Conservation (phyloP, 2,888 invertebrate genomes). For the Sinodicranocentrus sp. region DNA sequence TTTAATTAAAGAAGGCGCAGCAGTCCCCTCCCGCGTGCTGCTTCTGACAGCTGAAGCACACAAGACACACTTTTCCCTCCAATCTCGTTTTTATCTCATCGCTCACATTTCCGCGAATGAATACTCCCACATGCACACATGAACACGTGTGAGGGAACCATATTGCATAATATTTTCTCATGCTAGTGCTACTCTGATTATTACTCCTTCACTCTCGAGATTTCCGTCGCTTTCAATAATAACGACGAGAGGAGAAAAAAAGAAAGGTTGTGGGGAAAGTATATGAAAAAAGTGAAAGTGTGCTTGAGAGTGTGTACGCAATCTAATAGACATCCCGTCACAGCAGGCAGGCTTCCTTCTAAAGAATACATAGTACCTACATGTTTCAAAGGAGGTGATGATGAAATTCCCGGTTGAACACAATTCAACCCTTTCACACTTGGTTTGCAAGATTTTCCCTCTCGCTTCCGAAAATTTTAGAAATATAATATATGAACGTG, state of each 20-base stretch:
- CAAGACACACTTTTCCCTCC: conserved; percentile 21
- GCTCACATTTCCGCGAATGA: neutral
- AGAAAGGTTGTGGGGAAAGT: conserved; percentile 1
- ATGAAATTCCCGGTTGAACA: neutral
- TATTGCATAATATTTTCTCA: conserved; percentile 47
- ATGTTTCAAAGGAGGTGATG: neutral
- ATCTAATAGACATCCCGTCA: neutral
- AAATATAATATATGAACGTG: no score
- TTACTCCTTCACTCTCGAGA: conserved; percentile 40
- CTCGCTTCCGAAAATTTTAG: no score
- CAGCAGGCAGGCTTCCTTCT: neutral
- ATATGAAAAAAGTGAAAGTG: neutral
- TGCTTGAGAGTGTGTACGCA: neutral
- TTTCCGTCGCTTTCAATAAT: conserved; percentile 55
- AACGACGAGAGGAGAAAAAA: conserved; percentile 18
- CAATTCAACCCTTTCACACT: conserved; percentile 2
- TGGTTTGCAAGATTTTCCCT: no score
- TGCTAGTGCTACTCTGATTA: conserved; percentile 26
- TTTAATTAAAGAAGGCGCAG: conserved; percentile 56
- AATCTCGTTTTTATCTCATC: neutral
- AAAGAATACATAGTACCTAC: neutral
- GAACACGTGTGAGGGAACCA: conserved; percentile 29
- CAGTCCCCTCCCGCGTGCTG: conserved; percentile 39
- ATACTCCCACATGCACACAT: conserved; percentile 13
- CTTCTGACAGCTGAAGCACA: conserved; percentile 54